These are phyloP conservation scores for Drosophila ercepeae DNA, from an alignment of 1,140 invertebrate species.

Conservation along the genomic window DNA sequence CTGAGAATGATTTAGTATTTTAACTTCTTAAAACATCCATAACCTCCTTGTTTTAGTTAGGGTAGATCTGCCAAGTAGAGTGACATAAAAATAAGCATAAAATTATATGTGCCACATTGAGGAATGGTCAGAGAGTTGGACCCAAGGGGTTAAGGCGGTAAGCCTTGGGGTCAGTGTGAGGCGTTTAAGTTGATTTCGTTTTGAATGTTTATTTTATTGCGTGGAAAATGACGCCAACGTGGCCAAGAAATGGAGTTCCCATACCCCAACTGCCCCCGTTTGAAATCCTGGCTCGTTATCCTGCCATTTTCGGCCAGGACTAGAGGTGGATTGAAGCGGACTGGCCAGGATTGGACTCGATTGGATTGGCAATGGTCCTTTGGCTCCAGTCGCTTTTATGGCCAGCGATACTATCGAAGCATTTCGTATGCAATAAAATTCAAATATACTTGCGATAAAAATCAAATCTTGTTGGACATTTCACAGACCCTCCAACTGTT, in stretches of 20 bases:
- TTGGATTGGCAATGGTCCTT: slow-evolving; percentile 40
- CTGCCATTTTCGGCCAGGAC: background rate
- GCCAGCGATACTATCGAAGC: slow-evolving; percentile 70
- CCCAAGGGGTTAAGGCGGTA: slow-evolving; percentile 17
- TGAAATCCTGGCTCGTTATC: background rate
- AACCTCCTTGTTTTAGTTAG: background rate
- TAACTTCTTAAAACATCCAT: too few species aligned
- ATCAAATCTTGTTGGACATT: slow-evolving; percentile 82
- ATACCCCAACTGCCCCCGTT: slow-evolving; percentile 11
- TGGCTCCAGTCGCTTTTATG: slow-evolving; percentile 77
- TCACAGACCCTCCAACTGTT: slow-evolving; percentile 28
- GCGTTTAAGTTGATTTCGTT: slow-evolving; percentile 82
- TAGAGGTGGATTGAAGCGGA: slow-evolving; percentile 8
- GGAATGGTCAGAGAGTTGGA: slow-evolving; percentile 49
- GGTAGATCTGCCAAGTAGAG: slow-evolving; percentile 19
- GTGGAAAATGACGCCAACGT: slow-evolving; percentile 83
- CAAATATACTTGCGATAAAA: slow-evolving; percentile 83
- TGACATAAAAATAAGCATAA: slow-evolving; percentile 82
- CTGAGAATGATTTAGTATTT: too few species aligned
- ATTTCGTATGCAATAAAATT: slow-evolving; percentile 83
- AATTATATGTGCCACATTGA: slow-evolving; percentile 81
- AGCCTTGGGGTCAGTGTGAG: slow-evolving; percentile 26
- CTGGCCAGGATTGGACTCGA: background rate
- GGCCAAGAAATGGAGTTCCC: slow-evolving; percentile 71
- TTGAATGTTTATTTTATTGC: slow-evolving; percentile 83